Conservation (phyloP, 2,888 invertebrate species). For the Chymomyza amoena region DNA sequence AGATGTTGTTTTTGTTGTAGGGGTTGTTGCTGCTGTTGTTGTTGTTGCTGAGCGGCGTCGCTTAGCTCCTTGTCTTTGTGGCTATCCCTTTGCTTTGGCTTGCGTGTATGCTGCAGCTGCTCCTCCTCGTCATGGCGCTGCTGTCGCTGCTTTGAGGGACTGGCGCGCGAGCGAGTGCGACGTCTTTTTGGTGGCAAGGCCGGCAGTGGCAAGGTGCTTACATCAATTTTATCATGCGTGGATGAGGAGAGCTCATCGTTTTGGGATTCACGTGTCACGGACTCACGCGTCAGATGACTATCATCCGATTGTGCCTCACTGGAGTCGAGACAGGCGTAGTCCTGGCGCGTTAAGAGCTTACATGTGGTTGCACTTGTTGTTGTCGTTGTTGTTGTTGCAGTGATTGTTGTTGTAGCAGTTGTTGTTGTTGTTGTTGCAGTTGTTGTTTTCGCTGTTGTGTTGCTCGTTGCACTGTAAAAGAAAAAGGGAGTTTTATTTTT, state of each 20-base stretch:
- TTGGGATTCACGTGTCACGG: slow-evolving; percentile 74
- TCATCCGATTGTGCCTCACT: slow-evolving; percentile 77
- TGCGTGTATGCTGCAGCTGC: slow-evolving; percentile 17
- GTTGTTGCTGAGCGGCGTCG: slow-evolving; percentile 19
- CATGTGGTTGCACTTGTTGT: background rate
- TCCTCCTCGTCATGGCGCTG: slow-evolving; percentile 25
- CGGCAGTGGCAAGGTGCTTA: slow-evolving; percentile 77
- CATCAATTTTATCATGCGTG: slow-evolving; percentile 76
- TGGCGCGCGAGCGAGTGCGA: slow-evolving; percentile 71
- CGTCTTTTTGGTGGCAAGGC: slow-evolving; percentile 77
- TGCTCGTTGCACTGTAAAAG: slow-evolving; percentile 20
- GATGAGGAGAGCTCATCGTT: slow-evolving; percentile 76
- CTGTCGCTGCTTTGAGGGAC: slow-evolving; percentile 61
- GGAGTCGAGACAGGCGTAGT: slow-evolving; percentile 74
- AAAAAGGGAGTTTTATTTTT: background rate
- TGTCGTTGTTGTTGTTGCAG: slow-evolving; percentile 29
- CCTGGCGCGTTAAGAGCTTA: slow-evolving; percentile 55
- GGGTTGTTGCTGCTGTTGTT: slow-evolving; percentile 21
- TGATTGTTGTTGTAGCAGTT: slow-evolving; percentile 23
- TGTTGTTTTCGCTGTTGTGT: background rate
- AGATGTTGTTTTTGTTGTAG: slow-evolving; percentile 33
- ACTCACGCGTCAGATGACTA: slow-evolving; percentile 75
- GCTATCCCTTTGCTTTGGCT: slow-evolving; percentile 29
- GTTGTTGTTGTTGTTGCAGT: background rate
- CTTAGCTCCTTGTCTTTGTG: slow-evolving; percentile 31